Evolutionary conservation across 2,888 invertebrate species (phyloP), one percentile per base, ranked within the genome.

Genomic region (Acleris holmiana): DNA sequence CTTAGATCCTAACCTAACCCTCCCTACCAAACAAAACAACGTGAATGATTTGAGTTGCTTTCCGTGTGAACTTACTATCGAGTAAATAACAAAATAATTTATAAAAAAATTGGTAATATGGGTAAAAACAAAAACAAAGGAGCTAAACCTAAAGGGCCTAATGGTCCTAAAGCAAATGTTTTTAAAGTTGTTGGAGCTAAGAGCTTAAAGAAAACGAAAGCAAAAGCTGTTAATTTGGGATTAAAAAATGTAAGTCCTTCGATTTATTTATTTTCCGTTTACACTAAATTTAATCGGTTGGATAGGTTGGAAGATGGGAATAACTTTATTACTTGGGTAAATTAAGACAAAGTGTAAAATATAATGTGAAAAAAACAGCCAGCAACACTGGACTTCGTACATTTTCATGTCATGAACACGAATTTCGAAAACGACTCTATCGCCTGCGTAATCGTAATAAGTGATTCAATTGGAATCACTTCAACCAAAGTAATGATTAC

Each of bases 181-280:
- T 91, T 92, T 60, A 92, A 91, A 80, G 89, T 92, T 25, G 91
- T 88, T 23, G 91, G 91, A 64, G 91, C 91, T 17, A 92, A 92
- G 75, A 92, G 91, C 69, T 79, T 92, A 19, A 92, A 91, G 78
- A 91, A 91, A 83, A 79, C 86, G 0, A 92, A 91, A 76, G 83
- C 91, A 1, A 91, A 91, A 77, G 81, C 85, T 19, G 91, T 92
- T 0, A 90, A 88, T 67, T 77, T 91, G 54, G 91, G 91, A 7
- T 76, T 92, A 40, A 92, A 91, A 81, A 87, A 91, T 80, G 91
- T 91, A 81, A 84, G 86, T 54, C 44, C 5, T 6, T 44, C 0
- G 6, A 0, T 44, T 29, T 25, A 1, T 29, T 29, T 29, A 29
- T 29, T 29, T 29, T 29, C n/a, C 15, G 13, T 40, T 10, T 1